Conservation (phyloP, 2,113 vertebrate species). For the Brachyhypopomus occidentalis region DNA sequence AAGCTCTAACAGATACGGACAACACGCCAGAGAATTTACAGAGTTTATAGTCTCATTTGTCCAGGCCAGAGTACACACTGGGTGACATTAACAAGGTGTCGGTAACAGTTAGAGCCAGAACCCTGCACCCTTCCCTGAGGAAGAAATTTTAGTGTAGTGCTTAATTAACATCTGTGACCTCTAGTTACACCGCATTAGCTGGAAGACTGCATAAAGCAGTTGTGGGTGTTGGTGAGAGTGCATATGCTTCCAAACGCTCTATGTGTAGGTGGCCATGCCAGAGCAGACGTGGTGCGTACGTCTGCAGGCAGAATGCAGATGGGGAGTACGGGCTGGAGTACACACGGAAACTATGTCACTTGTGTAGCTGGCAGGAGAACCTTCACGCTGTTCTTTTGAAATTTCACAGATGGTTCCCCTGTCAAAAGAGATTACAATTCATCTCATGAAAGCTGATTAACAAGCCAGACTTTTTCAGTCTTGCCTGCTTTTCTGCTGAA, state of each 20-base stretch:
- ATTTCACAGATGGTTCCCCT: conserved; percentile 54
- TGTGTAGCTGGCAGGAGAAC: conserved; percentile 23
- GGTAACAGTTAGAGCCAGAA: conserved; percentile 38
- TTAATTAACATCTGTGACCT: conserved; percentile 34
- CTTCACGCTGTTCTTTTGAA: conserved; percentile 48
- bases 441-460: conserved; percentile 55
- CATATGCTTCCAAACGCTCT: neutral
- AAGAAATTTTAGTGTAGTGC: conserved; percentile 23
- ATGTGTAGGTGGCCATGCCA: neutral
- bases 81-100: conserved; percentile 41
- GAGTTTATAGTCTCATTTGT: conserved; percentile 54
- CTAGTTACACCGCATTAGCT: conserved; percentile 3
- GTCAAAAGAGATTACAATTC: conserved; percentile 54
- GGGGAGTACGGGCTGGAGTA: conserved; percentile 24
- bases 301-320: conserved; percentile 31
- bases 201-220: neutral
- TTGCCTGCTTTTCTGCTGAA: conserved; percentile 15
- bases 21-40: conserved; percentile 44
- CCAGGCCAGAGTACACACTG: neutral
- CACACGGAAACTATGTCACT: conserved; percentile 40
- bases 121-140: conserved; percentile 13
- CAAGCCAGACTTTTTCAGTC: conserved; percentile 48
- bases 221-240: conserved; percentile 1
- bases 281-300: neutral
- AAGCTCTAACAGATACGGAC: conserved; percentile 46